Base-by-base conservation (phyloP, 1,140 invertebrate genomes). In the Eueides isabella region DNA sequence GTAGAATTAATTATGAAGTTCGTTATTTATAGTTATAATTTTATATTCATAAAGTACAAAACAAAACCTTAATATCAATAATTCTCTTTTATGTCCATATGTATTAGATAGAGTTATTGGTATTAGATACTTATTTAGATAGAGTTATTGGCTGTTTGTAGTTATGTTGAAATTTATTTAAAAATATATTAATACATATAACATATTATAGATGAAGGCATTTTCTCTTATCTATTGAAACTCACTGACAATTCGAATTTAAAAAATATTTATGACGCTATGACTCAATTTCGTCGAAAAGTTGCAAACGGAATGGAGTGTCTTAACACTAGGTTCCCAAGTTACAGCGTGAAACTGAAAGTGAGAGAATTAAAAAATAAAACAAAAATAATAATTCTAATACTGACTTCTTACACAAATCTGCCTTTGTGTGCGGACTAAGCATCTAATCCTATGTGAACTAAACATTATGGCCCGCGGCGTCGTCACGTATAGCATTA, bases 381-480 rank as follows among this genome's bases (percentile, higher is more conserved):
- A 19, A 55, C 48, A 55, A 19, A 55, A 72, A 64, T 44, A 30
- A 63, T 61, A 28, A 33, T 48, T 23, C 26, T 19, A n/a, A 14
- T 65, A 19, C 55, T 62, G 38, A 61, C 61, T 75, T 70, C 55
- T 66, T 75, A 29, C n/a, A 31, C 41, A 66, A 75, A 75, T 75
- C 67, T 62, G 67, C 63, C 61, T 71, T 71, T 67, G 74, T 77
- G 70, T 71, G 73, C 72, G 71, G 80, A 83, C 78, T 84, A 84
- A 82, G 84, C 81, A 82, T 89, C 85, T 92, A 92, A 92, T 92
- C 85, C 88, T 87, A 77, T 80, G 83, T 82, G 88, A 82, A 86
- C 80, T 82, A 77, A 74, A 76, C 80, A 83, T 83, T 80, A 83
- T 82, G 72, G 79, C 82, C 80, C 79, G 82, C 82, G 84, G 84